A percentile compares a stretch with the other conserved stretches of the same genome.
Conservation (phyloP, 2,797 vertebrate species). For the Etheostoma nigrum region DNA sequence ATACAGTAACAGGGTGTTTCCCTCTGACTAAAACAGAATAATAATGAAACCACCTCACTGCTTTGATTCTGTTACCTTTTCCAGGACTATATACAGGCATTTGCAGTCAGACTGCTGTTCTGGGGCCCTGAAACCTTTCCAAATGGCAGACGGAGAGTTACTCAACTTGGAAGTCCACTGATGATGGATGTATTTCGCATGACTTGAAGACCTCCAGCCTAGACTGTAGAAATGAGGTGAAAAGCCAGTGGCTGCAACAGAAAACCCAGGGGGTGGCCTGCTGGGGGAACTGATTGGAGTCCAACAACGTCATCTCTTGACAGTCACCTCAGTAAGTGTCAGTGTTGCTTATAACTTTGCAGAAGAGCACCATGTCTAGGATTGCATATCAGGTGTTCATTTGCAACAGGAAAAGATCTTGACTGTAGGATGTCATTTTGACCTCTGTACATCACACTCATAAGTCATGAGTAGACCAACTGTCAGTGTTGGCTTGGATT, state of each 20-base stretch:
- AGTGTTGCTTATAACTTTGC: background rate
- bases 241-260: background rate
- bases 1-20: background rate
- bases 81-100: background rate
- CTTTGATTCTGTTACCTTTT: background rate
- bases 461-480: background rate
- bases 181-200: background rate
- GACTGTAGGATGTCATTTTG: background rate
- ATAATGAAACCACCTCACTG: background rate
- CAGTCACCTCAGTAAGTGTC: background rate
- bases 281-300: background rate
- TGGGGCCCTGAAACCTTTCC: background rate
- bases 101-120: background rate
- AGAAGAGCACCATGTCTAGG: background rate
- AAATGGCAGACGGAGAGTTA: background rate
- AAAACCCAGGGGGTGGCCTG: background rate
- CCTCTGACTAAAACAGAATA: background rate
- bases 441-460: slow-evolving; percentile 17
- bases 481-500: background rate
- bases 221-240: slow-evolving; percentile 35
- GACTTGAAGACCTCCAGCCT: slow-evolving; percentile 1
- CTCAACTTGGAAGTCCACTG: background rate
- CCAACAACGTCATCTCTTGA: background rate
- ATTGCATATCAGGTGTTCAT: background rate
- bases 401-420: background rate